Evolutionary conservation across 2,888 invertebrate species (phyloP).

Genomic region (Mythimna albipuncta): DNA sequence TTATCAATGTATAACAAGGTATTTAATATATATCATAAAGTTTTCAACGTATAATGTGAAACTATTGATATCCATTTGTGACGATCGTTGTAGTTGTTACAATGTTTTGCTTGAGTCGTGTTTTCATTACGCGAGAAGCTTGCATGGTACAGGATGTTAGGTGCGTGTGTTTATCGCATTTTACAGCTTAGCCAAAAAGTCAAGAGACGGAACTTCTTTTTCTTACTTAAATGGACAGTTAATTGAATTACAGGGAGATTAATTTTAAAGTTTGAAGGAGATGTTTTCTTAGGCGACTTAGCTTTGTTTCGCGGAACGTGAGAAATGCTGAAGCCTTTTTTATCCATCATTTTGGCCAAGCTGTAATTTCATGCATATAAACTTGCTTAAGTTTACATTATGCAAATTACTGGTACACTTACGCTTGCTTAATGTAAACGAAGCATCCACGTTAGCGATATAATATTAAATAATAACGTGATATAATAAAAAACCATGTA

Average conservation of each 20-base stretch:
- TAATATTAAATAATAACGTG: slow-evolving; percentile 11
- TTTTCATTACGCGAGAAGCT: not conserved
- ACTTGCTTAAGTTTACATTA: slow-evolving; percentile 16
- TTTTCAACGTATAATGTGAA: slow-evolving; percentile 22
- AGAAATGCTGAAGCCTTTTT: not conserved
- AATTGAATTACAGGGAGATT: not conserved
- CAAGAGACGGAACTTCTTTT: not conserved
- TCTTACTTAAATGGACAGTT: not conserved
- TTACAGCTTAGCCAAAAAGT: slow-evolving; percentile 13
- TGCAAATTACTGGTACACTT: slow-evolving; percentile 1
- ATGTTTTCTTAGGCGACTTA: not conserved
- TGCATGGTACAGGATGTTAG: not conserved
- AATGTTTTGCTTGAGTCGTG: not conserved
- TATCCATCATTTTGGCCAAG: slow-evolving; percentile 4
- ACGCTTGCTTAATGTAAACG: slow-evolving; percentile 2
- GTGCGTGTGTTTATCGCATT: slow-evolving; percentile 9
- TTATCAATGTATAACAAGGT: slow-evolving; percentile 44
- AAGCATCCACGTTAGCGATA: slow-evolving; percentile 1
- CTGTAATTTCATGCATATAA: slow-evolving; percentile 3
- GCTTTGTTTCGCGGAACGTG: not conserved
- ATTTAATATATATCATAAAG: slow-evolving; percentile 30
- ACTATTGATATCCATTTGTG: slow-evolving; percentile 4
- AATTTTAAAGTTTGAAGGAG: not conserved
- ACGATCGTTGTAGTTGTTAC: not conserved
- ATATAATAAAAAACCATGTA: slow-evolving; percentile 27